A percentile compares a stretch with the other conserved stretches of the same genome.
Evolutionary conservation across 1,140 invertebrate genomes (phyloP).

Genomic region (Penaeus indicus): DNA sequence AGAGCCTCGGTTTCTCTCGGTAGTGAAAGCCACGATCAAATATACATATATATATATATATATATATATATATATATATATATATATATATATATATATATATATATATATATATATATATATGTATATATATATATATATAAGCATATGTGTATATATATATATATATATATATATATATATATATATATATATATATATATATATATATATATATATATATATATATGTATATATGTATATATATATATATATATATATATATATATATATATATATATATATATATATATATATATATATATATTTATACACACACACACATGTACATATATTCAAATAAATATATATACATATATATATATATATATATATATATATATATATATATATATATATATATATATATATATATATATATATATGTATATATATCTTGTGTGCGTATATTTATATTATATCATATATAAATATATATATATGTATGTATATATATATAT

Average conservation of each 20-base stretch:
- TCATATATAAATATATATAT: background rate
- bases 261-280: background rate
- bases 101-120: background rate
- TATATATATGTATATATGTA: background rate
- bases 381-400: background rate
- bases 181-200: background rate
- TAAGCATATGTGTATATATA: background rate
- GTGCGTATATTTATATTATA: no score
- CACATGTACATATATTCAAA: no score
- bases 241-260: background rate
- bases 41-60: background rate
- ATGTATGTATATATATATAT: background rate
- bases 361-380: no score
- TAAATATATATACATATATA: background rate
- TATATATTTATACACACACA: background rate
- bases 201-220: background rate
- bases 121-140: background rate
- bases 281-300: background rate
- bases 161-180: no score
- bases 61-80: constrained; percentile 1
- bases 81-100: background rate
- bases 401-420: background rate
- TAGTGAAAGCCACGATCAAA: background rate
- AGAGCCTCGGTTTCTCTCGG: background rate
- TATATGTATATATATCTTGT: background rate